phyloP scores from a whole-genome alignment of 2,797 vertebrate species.

The Sebastes steindachneri region DNA sequence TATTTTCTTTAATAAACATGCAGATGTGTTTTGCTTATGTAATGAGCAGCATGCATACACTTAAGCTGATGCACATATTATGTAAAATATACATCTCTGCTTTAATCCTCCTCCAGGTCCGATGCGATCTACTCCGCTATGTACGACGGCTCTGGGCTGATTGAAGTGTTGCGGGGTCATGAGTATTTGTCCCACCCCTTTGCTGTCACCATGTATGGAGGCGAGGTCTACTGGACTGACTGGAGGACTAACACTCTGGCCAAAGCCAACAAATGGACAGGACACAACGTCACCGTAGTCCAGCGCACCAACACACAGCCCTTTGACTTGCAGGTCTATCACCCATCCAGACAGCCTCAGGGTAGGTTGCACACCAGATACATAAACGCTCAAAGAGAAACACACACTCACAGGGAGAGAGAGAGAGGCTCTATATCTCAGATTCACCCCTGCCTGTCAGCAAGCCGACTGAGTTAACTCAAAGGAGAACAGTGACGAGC shows the following conservation, averaged over 20 bases:
- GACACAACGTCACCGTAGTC: constrained; percentile 95
- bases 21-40: constrained; percentile 14
- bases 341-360: constrained; percentile 95
- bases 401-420: background rate
- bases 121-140: constrained; percentile 97
- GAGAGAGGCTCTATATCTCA: background rate
- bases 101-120: constrained; percentile 82
- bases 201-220: constrained; percentile 96
- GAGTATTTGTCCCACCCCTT: constrained; percentile 98
- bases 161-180: constrained; percentile 96
- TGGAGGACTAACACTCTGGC: constrained; percentile 98
- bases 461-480: background rate
- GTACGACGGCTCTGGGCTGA: constrained; percentile 94
- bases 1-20: constrained; percentile 14
- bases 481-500: constrained; percentile 8
- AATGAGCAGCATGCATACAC: background rate
- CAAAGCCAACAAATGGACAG: constrained; percentile 99
- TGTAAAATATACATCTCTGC: constrained; percentile 5
- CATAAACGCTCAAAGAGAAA: background rate
- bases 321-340: constrained; percentile 97
- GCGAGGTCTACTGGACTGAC: constrained; percentile 98
- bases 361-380: constrained; percentile 80
- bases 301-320: constrained; percentile 98
- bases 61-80: constrained; percentile 4
- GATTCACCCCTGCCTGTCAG: background rate